Evolutionary conservation across 1,140 invertebrate species (phyloP), one percentile per base, ranked within the genome.

Genomic region (Zaprionus africanus): DNA sequence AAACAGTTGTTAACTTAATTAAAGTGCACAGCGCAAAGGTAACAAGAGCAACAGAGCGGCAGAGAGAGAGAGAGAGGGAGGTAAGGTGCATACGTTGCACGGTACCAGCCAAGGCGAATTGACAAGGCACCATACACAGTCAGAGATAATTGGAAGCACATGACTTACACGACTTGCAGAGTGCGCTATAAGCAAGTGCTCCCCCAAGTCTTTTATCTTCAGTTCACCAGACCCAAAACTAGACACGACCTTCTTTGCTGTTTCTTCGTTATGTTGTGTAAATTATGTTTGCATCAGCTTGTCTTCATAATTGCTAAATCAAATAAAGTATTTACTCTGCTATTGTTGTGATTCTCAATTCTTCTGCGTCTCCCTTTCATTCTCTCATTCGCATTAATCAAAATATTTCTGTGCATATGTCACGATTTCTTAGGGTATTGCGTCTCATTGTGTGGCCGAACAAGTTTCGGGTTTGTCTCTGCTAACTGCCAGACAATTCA

Each of bases 1-100:
- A 71, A 79, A 81, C 81, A 77, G 78, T 82, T 82, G 78, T 82
- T 88, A 90, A 88, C 76, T 85, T 90, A 88, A 82, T 88, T 90
- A 90, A 76, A 90, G 82, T 75, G 68, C 51, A 76, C 53, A 41
- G 74, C 54, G 51, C 62, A 79, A 76, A 74, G 57, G 80, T 58
- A 70, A 76, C 41, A 3, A 46, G n/a, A 17, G 41, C 41, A n/a
- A 17, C 15, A 41, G 38, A n/a, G 15, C 0, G 38, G n/a, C 15
- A 41, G 38, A 41, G 38, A n/a, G 38, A 41, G 6, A 2, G 15
- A 41, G 38, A 41, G 36, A 38, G 15, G 5, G 15, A 41, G 15
- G 41, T 49, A 70, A 65, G 64, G 49, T 67, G 76, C 73, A 31
- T 31, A 3, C 31, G 31, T 34, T 34, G 56, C 59, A 63, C 38